Base-by-base conservation (phyloP, 2,888 invertebrate species). In the Hypselothyrea guttata region DNA sequence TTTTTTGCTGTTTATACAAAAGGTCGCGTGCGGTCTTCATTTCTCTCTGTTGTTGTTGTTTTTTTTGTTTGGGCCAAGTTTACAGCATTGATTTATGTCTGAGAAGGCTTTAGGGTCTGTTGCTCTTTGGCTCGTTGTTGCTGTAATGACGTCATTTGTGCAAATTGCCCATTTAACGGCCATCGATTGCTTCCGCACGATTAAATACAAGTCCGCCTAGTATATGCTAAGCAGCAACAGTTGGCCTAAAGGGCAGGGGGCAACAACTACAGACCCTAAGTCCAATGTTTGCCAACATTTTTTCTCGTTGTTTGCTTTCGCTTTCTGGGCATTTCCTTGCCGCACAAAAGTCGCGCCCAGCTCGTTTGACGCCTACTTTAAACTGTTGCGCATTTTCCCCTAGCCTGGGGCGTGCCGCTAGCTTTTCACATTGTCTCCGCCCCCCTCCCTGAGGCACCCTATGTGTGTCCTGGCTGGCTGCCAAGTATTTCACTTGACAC, bases 181-280 rank as follows among this genome's bases (percentile, higher is more conserved):
- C 71, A 75, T 85, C 84, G 78, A 86, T 86, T 78, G 73, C 73
- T 85, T 86, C 76, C 76, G 86, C 78, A 76, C 82, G 78, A 77
- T 85, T 84, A 79, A 77, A 57, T 64, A 37, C 54, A 41, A 27
- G 11, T 18, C 33, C 9, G 35, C 15, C 5, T 46, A 18, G 15
- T 13, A n/a, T 66, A 71, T 76, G 70, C 65, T 57, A 75, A 84
- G 56, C 68, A 45, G 41, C 78, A 76, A 84, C 84, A 81, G 81
- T 78, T 71, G 40, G 27, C 16, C 7, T 35, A 16, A n/a, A n/a
- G 8, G 9, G n/a, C 12, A 5, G n/a, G 7, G 7, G n/a, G 7
- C 16, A 15, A 7, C 4, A 28, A 27, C 40, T 40, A 11, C n/a
- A n/a, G n/a, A n/a, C n/a, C 12, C 31, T 18, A 33, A 35, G 40